Base-by-base conservation (phyloP, 2,113 vertebrate species). In the Nothobranchius kuhntae region DNA sequence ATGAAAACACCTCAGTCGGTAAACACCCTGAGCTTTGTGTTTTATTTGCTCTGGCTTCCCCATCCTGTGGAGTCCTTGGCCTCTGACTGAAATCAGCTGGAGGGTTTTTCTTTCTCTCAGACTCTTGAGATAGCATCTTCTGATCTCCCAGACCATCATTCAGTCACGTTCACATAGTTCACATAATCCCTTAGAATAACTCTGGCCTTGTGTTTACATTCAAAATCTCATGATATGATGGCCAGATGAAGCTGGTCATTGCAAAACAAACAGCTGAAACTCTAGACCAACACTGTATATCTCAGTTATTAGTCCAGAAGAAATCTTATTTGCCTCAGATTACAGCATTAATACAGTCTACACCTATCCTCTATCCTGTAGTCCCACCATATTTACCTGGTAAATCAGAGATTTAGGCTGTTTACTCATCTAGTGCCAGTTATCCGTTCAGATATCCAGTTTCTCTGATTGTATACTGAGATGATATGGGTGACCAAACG, bases 91-190 rank as follows among this genome's bases (percentile, higher is more conserved):
- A 52, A 74, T 77, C 46, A 61, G 30, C 36, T 11, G 17, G 4
- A 24, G 45, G 3, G 38, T 48, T 51, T 45, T 38, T 57, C 53
- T 2, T 14, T 75, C 44, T 67, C 51, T 71, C 0, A 61, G 69
- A n/a, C 53, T 64, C 68, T 38, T 65, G 73, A 82, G 83, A 71
- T 77, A 74, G 84, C 73, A 61, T 68, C 57, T 40, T 38, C 63
- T 77, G 61, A 88, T 83, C 81, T 82, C 36, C 21, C 38, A 50
- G 57, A 79, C 61, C 71, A 57, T 68, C 61, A 48, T 50, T 73
- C 69, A 61, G 80, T 85, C 86, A 87, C 71, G 62, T 73, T 80
- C 65, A 56, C 51, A 9, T 83, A 83, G 62, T 73, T 80, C 65
- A 56, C 51, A 9, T 83, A 83, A 78, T 87, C 81, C 80, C 64